Percentiles rank a stretch among this genome's conserved stretches.
Evolutionary conservation across 2,888 invertebrate species (phyloP).

Genomic region (Xanthorhoe spadicearia): DNA sequence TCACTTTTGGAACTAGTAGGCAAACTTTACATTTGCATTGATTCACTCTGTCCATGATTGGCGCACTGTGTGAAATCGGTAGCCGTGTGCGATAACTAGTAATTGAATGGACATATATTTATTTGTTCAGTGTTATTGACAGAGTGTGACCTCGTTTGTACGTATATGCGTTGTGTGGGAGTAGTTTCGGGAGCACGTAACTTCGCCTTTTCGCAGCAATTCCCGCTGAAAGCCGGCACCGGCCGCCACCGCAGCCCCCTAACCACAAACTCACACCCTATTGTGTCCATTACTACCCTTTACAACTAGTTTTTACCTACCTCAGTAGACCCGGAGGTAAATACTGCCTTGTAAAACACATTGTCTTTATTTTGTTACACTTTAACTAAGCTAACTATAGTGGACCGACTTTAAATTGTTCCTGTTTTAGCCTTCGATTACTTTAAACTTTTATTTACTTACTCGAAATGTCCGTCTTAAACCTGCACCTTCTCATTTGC

Average conservation of each 20-base stretch:
- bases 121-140: slow-evolving; percentile 55
- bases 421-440: slow-evolving; percentile 21
- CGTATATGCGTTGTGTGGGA: slow-evolving; percentile 53
- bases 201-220: slow-evolving; percentile 68
- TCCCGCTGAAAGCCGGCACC: slow-evolving; percentile 63
- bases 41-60: slow-evolving; percentile 26
- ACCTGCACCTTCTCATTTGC: slow-evolving; percentile 56
- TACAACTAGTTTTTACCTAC: slow-evolving; percentile 65
- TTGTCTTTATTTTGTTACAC: slow-evolving; percentile 39
- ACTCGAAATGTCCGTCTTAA: slow-evolving; percentile 23
- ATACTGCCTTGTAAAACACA: slow-evolving; percentile 34
- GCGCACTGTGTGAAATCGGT: slow-evolving; percentile 26
- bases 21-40: slow-evolving; percentile 22
- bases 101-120: slow-evolving; percentile 51
- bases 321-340: slow-evolving; percentile 44
- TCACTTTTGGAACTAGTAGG: slow-evolving; percentile 14
- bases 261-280: slow-evolving; percentile 67
- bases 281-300: slow-evolving; percentile 68
- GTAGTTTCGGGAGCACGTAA: slow-evolving; percentile 65
- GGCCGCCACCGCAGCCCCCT: slow-evolving; percentile 58
- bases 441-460: slow-evolving; percentile 13
- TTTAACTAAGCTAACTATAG: slow-evolving; percentile 11
- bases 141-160: slow-evolving; percentile 56
- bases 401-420: slow-evolving; percentile 6
- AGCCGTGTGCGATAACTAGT: slow-evolving; percentile 37